Evolutionary conservation across 2,113 vertebrate genomes (phyloP).

Genomic region (Ochotona curzoniae): DNA sequence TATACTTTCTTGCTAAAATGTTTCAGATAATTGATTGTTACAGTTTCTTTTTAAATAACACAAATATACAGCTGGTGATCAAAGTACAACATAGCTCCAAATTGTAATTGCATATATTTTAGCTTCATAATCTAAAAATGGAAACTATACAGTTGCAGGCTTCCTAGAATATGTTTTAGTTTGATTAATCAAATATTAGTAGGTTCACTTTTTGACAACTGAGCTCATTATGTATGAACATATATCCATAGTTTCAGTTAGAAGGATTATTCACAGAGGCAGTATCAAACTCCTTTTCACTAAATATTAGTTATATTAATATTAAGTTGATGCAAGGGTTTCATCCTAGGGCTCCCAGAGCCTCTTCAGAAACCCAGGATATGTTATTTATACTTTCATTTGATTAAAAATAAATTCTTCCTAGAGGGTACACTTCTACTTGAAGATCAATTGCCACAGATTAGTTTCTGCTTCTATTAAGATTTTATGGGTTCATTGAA

Average conservation of each 20-base stretch:
- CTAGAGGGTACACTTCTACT: not conserved
- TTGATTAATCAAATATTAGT: conserved; percentile 21
- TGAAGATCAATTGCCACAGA: conserved; percentile 37
- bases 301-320: conserved; percentile 56
- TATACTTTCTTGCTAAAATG: not conserved
- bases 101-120: not conserved
- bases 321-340: conserved; percentile 42
- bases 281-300: conserved; percentile 19
- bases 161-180: not conserved
- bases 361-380: not conserved
- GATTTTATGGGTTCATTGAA: conserved; percentile 43
- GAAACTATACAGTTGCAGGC: not conserved
- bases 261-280: not conserved
- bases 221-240: not conserved
- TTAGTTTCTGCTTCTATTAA: conserved; percentile 67
- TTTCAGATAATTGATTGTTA: not conserved
- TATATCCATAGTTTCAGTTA: conserved; percentile 8
- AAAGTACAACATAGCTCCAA: not conserved
- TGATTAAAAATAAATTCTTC: conserved; percentile 66
- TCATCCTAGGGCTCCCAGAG: not conserved
- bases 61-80: not conserved
- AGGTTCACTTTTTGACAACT: not conserved
- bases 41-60: not conserved
- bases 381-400: conserved; percentile 51
- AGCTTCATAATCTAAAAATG: not conserved